phyloP scores from a whole-genome alignment of 2,113 vertebrate species.

The Heterotis niloticus region DNA sequence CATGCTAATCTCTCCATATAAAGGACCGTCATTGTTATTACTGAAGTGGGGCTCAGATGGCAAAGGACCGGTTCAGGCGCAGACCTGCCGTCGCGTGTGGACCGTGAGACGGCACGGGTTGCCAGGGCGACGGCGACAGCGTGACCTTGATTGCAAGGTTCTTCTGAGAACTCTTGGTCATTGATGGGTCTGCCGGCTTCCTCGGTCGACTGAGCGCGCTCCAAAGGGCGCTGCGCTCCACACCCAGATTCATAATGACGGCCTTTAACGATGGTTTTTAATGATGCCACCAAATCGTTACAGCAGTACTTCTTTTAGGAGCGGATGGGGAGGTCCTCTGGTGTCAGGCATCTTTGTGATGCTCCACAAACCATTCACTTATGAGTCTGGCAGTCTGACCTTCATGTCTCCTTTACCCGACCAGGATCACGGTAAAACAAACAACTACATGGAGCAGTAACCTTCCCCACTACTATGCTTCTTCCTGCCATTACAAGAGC shows the following conservation, averaged over 20 bases:
- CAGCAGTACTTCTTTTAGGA: neutral
- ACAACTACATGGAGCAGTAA: too few species aligned
- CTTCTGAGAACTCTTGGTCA: neutral
- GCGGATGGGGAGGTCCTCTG: neutral
- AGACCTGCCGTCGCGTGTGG: neutral
- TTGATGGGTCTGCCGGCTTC: neutral
- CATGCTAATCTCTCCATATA: neutral
- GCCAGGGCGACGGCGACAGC: neutral
- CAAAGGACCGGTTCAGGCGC: neutral
- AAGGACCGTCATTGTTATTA: neutral
- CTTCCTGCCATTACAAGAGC: too few species aligned
- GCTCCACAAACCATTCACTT: neutral
- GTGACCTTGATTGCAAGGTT: neutral
- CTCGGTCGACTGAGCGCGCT: neutral
- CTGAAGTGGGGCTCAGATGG: neutral
- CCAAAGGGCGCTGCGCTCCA: neutral
- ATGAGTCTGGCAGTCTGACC: neutral
- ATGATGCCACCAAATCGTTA: constrained; percentile 3
- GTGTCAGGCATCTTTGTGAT: neutral
- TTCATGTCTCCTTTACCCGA: neutral
- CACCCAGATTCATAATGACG: constrained; percentile 4
- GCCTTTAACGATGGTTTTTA: constrained; percentile 11
- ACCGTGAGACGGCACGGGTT: constrained; percentile 1
- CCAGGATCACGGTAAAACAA: too few species aligned
- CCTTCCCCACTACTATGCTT: too few species aligned